Evolutionary conservation across 2,888 invertebrate genomes (phyloP).

Genomic region (Sminthurides aquaticus): DNA sequence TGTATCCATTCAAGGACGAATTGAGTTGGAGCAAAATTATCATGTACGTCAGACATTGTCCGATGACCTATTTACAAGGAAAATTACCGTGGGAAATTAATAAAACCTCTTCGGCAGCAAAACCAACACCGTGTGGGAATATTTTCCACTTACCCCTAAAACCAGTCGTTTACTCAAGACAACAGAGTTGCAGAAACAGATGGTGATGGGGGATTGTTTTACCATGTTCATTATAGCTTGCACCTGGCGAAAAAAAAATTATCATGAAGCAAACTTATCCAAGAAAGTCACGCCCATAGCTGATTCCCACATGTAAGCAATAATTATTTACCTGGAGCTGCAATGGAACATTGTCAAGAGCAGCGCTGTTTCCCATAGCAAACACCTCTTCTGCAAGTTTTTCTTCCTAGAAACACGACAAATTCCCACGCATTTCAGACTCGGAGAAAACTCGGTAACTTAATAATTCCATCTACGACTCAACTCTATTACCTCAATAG

Average conservation of each 20-base stretch:
- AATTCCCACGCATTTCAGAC: no score
- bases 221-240: neutral
- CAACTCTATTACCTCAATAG: neutral
- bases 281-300: no score
- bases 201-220: neutral
- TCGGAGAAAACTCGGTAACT: no score
- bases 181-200: neutral
- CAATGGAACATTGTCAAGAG: neutral
- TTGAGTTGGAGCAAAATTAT: neutral
- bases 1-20: neutral
- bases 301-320: neutral
- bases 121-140: no score
- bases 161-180: neutral
- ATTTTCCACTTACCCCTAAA: neutral
- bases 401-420: neutral
- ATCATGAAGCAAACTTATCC: no score
- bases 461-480: no score
- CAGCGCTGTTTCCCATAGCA: neutral
- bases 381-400: neutral
- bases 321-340: neutral
- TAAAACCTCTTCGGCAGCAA: no score
- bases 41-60: neutral
- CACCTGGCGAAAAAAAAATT: neutral
- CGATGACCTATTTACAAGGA: no score
- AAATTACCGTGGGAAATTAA: no score